These are phyloP conservation scores for Pectinophora gossypiella DNA, from an alignment of 1,140 invertebrate species.

Conservation along the genomic window DNA sequence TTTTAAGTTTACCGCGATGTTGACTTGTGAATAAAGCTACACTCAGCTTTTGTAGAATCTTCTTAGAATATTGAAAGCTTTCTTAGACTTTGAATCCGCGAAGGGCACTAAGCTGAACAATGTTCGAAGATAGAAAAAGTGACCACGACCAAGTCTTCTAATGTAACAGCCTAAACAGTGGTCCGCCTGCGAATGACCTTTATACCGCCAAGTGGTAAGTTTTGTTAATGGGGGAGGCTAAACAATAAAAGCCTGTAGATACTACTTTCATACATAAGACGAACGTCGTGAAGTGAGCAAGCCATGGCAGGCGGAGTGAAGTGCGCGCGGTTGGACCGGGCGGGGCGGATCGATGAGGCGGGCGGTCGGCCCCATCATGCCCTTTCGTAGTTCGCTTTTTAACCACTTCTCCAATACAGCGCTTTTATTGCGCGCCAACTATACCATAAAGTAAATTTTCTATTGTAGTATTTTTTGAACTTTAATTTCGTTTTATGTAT, in stretches of 20 bases:
- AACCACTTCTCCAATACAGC: slow-evolving; percentile 20
- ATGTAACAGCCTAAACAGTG: background rate
- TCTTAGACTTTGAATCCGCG: background rate
- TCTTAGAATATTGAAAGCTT: no score
- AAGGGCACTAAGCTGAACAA: background rate
- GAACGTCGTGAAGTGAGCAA: slow-evolving; percentile 54
- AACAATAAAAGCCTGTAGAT: slow-evolving; percentile 63
- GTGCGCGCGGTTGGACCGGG: slow-evolving; percentile 26
- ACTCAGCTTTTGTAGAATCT: no score
- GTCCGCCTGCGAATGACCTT: slow-evolving; percentile 26
- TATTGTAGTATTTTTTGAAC: no score
- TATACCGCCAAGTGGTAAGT: slow-evolving; percentile 29
- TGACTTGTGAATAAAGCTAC: no score
- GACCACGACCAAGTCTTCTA: background rate
- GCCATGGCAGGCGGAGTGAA: slow-evolving; percentile 30
- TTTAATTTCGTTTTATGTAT: no score
- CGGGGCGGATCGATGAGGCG: slow-evolving; percentile 53
- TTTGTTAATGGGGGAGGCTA: slow-evolving; percentile 52
- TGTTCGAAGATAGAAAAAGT: background rate
- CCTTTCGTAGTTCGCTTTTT: slow-evolving; percentile 33
- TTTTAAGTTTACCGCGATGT: background rate
- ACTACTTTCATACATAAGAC: slow-evolving; percentile 63
- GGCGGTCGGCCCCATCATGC: slow-evolving; percentile 10
- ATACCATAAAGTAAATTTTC: no score
- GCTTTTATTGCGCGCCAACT: no score